Base-by-base conservation (phyloP, 2,888 invertebrate species). In the Drosophila leonis region DNA sequence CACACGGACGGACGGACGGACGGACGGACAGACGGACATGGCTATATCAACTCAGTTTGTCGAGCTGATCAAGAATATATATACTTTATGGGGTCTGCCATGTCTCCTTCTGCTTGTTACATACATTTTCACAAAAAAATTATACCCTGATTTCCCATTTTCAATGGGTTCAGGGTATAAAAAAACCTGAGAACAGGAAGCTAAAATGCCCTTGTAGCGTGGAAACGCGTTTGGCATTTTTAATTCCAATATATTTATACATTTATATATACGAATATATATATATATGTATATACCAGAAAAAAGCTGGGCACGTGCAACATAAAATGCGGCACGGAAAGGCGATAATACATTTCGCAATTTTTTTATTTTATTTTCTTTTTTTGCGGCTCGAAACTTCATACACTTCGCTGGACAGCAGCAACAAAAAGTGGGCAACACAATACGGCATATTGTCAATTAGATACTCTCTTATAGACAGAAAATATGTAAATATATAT, bases 151-250 rank as follows among this genome's bases (percentile, higher is more conserved):
- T n/a, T n/a, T n/a, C n/a, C n/a, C n/a, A n/a, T n/a, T n/a, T n/a
- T n/a, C n/a, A n/a, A n/a, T n/a, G n/a, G n/a, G n/a, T n/a, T n/a
- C n/a, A n/a, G n/a, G n/a, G n/a, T n/a, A n/a, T n/a, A n/a, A n/a
- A 41, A n/a, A 27, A 41, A 18, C 8, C 10, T 29, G 31, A 13
- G n/a, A 59, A 24, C n/a, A 27, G 60, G 15, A n/a, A 39, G 35
- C 62, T 48, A 51, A 90, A 90, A 84, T 82, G 71, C 60, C 75
- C 80, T 71, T 86, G 81, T 80, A 86, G 68, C 65, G 62, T 39
- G 56, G 65, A 74, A 79, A 87, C 87, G 79, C 83, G 89, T 37
- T 57, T 67, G 72, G 87, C 82, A 90, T 90, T 88, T 84, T 88
- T 87, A 90, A 90, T 88, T 78, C 72, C 59, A 79, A 60, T 66